Evolutionary conservation across 2,113 vertebrate species (phyloP), one percentile per base, ranked within the genome.

Genomic region (Danionella cerebrum): DNA sequence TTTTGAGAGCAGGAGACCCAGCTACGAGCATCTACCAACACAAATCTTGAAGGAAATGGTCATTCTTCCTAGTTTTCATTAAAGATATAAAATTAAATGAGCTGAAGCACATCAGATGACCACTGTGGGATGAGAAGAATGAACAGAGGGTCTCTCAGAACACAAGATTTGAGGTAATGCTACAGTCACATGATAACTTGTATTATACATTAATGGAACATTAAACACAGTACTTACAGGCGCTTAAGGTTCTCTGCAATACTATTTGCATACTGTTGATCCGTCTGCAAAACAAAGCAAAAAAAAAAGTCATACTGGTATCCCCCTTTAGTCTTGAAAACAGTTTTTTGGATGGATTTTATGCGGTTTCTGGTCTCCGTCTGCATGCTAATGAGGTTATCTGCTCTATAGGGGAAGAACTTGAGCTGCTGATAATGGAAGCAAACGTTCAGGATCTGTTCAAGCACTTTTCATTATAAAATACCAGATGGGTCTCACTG

Each of bases 201-300:
- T 27, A 22, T 16, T 14, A 59, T 24, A 42, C 7, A 38, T 76
- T 78, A 73, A 59, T 25, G 71, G 33, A 77, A 76, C 18, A 6
- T 18, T 55, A 29, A 72, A 67, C 65, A 53, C 38, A 57, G 5
- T 62, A 87, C 87, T 87, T 71, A 89, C 87, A 88, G 80, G 80
- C 73, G 84, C 79, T 85, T 86, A 67, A 89, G 81, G 83, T 83
- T 86, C 44, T 88, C 85, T 41, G 87, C 84, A 69, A 89, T 85
- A 64, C 80, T 78, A 80, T 77, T 84, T 78, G 86, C 84, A 0
- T 87, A 89, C 71, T 89, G 85, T 70, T 80, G 86, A 75, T 89
- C 86, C 7, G 86, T 84, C 87, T 88, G 78, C 4, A 73, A 73
- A 54, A 65, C 24, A 67, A 39, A 76, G 1, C 6, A 51, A 36